Evolutionary conservation across 2,113 vertebrate species (phyloP).

Genomic region (Abramis brama): DNA sequence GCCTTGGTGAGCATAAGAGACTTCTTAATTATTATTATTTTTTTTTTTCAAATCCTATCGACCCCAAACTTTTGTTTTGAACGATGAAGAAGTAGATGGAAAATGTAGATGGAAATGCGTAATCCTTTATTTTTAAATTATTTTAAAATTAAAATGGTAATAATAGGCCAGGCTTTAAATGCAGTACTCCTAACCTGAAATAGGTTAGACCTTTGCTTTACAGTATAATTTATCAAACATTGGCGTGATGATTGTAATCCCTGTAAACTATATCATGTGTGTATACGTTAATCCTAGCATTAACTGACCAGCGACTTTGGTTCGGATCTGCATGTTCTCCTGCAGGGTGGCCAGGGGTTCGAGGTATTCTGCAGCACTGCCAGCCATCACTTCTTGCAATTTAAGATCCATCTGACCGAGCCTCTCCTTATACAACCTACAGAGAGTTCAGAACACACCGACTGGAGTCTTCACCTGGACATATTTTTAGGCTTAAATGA

Average conservation of each 20-base stretch:
- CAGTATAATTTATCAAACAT: neutral
- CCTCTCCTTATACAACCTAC: constrained; percentile 94
- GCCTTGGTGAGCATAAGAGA: neutral
- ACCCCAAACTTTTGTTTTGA: neutral
- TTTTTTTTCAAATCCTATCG: neutral
- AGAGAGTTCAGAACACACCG: constrained; percentile 1
- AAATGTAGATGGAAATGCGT: neutral
- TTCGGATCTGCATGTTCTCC: constrained; percentile 99
- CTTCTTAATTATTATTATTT: too few relatives aligned
- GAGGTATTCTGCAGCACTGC: constrained; percentile 96
- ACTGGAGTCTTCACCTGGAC: neutral
- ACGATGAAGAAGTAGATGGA: neutral
- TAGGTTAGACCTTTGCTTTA: neutral
- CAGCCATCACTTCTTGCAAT: constrained; percentile 95
- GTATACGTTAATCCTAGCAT: too few relatives aligned
- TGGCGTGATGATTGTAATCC: neutral
- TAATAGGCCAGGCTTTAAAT: neutral
- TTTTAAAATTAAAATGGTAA: too few relatives aligned
- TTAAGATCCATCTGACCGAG: constrained; percentile 98
- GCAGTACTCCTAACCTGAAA: neutral
- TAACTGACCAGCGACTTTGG: constrained; percentile 93
- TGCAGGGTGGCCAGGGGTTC: constrained; percentile 97
- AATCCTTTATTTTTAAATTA: too few relatives aligned
- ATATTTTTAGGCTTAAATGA: constrained; percentile 44
- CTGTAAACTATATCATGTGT: neutral